Percentiles rank a stretch among this genome's conserved stretches.
Conservation (phyloP, 1,140 invertebrate genomes). For the Diprion similis region DNA sequence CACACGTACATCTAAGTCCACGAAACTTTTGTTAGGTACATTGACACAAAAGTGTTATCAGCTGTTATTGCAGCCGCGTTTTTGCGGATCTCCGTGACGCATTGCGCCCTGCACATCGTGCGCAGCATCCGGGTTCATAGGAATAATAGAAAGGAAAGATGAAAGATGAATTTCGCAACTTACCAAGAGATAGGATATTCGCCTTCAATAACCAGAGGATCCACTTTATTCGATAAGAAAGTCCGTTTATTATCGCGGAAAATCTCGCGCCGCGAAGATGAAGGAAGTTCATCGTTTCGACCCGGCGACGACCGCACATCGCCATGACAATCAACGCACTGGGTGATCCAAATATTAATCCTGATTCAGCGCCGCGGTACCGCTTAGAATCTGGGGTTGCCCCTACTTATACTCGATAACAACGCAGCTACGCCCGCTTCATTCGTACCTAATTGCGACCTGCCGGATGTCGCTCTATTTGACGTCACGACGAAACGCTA, state of each 20-base stretch:
- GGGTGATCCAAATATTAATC: slow-evolving; percentile 41
- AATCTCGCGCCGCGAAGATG: neutral
- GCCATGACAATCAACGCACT: slow-evolving; percentile 35
- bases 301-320: slow-evolving; percentile 22
- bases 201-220: slow-evolving; percentile 38
- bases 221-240: slow-evolving; percentile 37
- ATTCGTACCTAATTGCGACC: slow-evolving; percentile 15
- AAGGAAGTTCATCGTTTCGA: neutral
- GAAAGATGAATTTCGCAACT: slow-evolving; percentile 25
- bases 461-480: slow-evolving; percentile 8
- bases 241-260: neutral
- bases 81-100: too few relatives aligned
- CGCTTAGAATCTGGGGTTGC: neutral
- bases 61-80: too few relatives aligned
- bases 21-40: too few relatives aligned
- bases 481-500: neutral
- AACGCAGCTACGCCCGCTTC: slow-evolving; percentile 5
- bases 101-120: too few relatives aligned
- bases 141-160: too few relatives aligned
- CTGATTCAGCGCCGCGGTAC: neutral
- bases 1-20: too few relatives aligned
- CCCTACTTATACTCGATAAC: slow-evolving; percentile 14
- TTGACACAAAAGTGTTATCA: too few relatives aligned
- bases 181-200: slow-evolving; percentile 42
- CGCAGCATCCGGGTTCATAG: too few relatives aligned